Conservation (phyloP, 2,797 vertebrate species). For the Enoplosus armatus region DNA sequence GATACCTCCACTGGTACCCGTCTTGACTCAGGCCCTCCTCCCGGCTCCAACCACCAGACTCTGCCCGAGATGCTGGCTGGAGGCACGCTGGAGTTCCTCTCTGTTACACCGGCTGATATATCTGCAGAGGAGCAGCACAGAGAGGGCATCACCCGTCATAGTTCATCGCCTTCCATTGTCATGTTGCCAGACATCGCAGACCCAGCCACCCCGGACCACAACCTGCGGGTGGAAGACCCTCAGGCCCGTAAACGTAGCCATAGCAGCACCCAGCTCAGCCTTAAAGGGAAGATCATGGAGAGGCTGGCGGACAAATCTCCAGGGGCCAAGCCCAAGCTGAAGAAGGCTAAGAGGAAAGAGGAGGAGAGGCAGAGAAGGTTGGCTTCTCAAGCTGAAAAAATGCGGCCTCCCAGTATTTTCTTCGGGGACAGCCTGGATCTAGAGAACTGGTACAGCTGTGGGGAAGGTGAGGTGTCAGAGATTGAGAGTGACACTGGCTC, state of each 20-base stretch:
- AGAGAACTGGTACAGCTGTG: conserved; percentile 99
- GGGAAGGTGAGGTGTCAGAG: conserved; percentile 98
- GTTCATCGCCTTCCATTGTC: conserved; percentile 94
- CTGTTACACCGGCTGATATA: conserved; percentile 75
- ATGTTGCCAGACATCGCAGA: conserved; percentile 84
- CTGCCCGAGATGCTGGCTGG: conserved; percentile 86
- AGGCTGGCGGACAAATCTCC: conserved; percentile 92
- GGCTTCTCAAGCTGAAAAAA: conserved; percentile 89
- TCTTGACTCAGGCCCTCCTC: conserved; percentile 68
- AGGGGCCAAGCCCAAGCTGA: conserved; percentile 96
- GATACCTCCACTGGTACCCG: conserved; percentile 74
- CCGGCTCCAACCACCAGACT: conserved; percentile 78
- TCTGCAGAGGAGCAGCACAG: conserved; percentile 72
- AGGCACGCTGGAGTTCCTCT: conserved; percentile 88
- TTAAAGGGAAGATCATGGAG: conserved; percentile 94
- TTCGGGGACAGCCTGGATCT: conserved; percentile 98
- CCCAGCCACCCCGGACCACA: conserved; percentile 79
- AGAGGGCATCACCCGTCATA: conserved; percentile 90
- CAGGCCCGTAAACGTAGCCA: conserved; percentile 93
- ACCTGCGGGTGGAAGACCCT: conserved; percentile 81
- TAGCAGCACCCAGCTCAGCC: conserved; percentile 95
- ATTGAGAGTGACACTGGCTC: conserved; percentile 97
- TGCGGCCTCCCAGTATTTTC: conserved; percentile 91
- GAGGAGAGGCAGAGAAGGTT: conserved; percentile 88
- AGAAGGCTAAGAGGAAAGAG: conserved; percentile 92